These are phyloP conservation scores for Bolinopsis microptera DNA, from an alignment of 37 sponge, comb jelly and placozoan species.

Conservation along the genomic window DNA sequence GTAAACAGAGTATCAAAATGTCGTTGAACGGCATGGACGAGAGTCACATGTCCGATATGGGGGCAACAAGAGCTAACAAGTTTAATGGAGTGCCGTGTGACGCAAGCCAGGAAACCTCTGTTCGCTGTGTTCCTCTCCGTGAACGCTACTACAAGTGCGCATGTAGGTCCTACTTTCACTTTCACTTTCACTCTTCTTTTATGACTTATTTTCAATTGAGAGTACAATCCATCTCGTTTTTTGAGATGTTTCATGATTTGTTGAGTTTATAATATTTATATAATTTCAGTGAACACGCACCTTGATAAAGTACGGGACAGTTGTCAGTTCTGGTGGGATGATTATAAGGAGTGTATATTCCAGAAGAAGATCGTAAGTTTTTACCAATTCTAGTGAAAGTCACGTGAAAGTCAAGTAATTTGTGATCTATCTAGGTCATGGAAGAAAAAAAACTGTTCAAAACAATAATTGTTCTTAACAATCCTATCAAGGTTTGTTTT, in stretches of 20 bases:
- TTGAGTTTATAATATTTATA: background rate
- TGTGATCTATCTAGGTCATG: too few relatives aligned
- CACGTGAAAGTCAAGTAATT: too few relatives aligned
- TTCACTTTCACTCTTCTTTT: too few relatives aligned
- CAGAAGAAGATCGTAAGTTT: conserved; percentile 17
- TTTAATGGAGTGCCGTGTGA: background rate
- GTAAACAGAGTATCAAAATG: too few relatives aligned
- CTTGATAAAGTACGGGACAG: background rate
- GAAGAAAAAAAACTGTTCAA: too few relatives aligned
- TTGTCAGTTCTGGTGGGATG: conserved; percentile 58
- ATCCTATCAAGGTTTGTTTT: too few relatives aligned
- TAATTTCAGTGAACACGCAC: conserved; percentile 50
- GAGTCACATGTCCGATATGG: background rate
- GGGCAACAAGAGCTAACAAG: background rate
- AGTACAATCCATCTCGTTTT: too few relatives aligned
- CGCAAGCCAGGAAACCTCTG: background rate
- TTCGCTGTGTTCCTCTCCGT: background rate
- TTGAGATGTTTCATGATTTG: background rate
- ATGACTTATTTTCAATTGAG: background rate
- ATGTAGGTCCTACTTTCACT: background rate
- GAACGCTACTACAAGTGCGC: conserved; percentile 27
- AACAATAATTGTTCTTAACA: too few relatives aligned
- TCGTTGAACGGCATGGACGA: background rate
- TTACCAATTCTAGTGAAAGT: too few relatives aligned
- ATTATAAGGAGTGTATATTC: conserved; percentile 30